These are phyloP conservation scores for Coracias cyanogaster DNA, from an alignment of 2,797 vertebrate species.

Conservation along the genomic window DNA sequence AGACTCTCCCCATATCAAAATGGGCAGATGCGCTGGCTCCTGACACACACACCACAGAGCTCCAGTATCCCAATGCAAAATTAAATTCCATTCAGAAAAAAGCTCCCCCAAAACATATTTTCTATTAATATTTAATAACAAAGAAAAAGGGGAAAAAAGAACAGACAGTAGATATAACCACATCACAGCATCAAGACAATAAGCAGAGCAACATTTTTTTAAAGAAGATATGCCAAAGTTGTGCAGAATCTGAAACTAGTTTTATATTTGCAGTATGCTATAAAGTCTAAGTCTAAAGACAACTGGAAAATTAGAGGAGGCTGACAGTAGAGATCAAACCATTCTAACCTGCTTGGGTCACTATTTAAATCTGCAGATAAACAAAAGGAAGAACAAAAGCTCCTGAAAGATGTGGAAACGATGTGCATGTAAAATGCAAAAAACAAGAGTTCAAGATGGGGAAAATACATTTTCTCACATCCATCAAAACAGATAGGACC, in stretches of 20 bases:
- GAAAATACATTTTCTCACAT: fast-evolving
- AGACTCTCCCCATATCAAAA: background rate
- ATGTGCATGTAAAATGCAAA: background rate
- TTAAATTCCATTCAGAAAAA: background rate
- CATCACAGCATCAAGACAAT: background rate
- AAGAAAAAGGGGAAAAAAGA: background rate
- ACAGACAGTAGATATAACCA: background rate
- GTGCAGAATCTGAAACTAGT: background rate
- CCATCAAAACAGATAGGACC: background rate
- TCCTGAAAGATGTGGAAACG: background rate
- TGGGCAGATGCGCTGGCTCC: background rate
- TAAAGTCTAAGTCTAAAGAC: background rate
- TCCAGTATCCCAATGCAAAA: background rate
- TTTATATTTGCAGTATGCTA: background rate
- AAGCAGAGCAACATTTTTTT: background rate
- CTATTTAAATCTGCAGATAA: background rate
- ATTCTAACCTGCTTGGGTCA: background rate
- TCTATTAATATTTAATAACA: background rate
- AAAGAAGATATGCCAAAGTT: background rate
- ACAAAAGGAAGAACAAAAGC: background rate
- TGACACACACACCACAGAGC: background rate
- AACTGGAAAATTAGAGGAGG: background rate
- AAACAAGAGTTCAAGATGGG: background rate
- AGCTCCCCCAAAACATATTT: background rate
- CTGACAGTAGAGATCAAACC: background rate